Evolutionary conservation across 2,888 invertebrate genomes (phyloP).

Genomic region (Hydriomena furcata): DNA sequence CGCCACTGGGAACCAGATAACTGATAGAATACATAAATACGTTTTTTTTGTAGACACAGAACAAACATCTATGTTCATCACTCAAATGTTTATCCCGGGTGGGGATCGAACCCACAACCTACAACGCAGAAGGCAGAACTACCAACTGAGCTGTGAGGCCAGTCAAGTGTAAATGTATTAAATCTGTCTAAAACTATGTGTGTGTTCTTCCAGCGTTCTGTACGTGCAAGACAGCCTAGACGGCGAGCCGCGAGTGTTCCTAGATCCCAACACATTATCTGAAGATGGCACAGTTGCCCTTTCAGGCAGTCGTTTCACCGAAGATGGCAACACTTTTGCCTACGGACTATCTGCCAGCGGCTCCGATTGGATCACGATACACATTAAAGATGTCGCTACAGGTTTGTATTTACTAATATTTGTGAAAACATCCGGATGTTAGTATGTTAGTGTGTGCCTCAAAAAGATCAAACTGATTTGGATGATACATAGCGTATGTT

Average conservation of each 20-base stretch:
- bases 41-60: too few species aligned
- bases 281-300: conserved; percentile 95
- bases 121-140: too few species aligned
- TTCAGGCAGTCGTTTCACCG: conserved; percentile 90
- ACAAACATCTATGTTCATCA: too few species aligned
- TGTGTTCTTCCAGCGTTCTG: conserved; percentile 86
- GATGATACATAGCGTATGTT: too few species aligned
- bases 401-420: conserved; percentile 53
- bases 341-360: conserved; percentile 97
- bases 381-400: conserved; percentile 89
- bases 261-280: conserved; percentile 97
- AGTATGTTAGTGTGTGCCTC: too few species aligned
- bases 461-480: too few species aligned
- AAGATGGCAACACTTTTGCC: conserved; percentile 94
- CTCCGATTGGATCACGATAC: conserved; percentile 98
- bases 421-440: too few species aligned
- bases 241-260: conserved; percentile 91
- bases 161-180: conserved; percentile 4
- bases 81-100: too few species aligned
- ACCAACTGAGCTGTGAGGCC: too few species aligned
- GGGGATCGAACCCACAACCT: too few species aligned
- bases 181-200: neutral
- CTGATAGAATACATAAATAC: too few species aligned
- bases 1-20: too few species aligned
- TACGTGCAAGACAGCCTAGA: conserved; percentile 93